Evolutionary conservation across 2,888 invertebrate genomes (phyloP), one percentile per base, ranked within the genome.

Genomic region (Drosophila pseudotakahashii): DNA sequence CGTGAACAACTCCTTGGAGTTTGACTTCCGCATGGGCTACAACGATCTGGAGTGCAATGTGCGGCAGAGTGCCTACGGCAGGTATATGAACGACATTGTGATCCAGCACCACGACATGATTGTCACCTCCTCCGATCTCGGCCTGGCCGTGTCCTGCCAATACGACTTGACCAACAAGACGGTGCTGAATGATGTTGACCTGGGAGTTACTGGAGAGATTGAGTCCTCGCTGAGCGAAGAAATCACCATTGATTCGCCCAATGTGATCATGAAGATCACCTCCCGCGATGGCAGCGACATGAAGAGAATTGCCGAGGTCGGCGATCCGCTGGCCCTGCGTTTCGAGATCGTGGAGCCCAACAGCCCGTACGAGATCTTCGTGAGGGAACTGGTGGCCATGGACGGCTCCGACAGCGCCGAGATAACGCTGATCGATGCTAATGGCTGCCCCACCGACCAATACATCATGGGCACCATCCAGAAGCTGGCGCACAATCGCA

Each of bases 91-190:
- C 92, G 98, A 98, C 92, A 97, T 97, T 73, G 96, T 98, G 62
- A 97, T 98, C 88, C 98, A 98, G 91, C 98, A 98, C 93, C 98
- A 98, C 93, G 98, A 98, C 91, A 97, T 97, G 89, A 98, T 98
- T 88, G 97, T 98, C 75, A 98, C 98, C 76, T 97, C 97, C 75
- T 97, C 97, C 53, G 98, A 98, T 94, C 94, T 98, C 88, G 98
- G 98, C 41, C 94, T 98, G 60, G 97, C 97, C 50, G 97, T 98
- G 69, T 97, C 97, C 77, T 98, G 98, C 92, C 97, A 98, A 91
- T 98, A 98, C 92, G 98, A 98, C 91, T 93, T 98, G 84, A 97
- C 97, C 81, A 98, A 98, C 92, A 98, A 98, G 93, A 97, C 97
- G 58, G 97, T 98, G 44, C 96, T 97, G 66, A 98, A 98, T 92